These are phyloP conservation scores for Tychaedon coryphoeus DNA, from an alignment of 2,113 vertebrate genomes.

Conservation along the genomic window DNA sequence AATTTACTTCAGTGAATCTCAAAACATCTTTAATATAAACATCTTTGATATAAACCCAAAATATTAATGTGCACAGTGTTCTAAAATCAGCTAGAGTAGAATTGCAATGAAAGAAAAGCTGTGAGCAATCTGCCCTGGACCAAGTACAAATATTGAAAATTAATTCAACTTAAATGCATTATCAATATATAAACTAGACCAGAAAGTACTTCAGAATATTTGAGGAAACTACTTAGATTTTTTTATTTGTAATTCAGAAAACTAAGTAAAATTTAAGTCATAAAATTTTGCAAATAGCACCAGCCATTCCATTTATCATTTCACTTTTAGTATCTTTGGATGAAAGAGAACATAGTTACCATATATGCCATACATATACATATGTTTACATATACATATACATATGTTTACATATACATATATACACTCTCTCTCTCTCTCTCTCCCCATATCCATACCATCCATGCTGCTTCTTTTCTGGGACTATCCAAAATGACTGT, in stretches of 20 bases:
- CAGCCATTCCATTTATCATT: neutral
- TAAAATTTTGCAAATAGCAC: neutral
- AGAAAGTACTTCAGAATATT: neutral
- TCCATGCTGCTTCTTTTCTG: neutral
- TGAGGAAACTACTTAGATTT: neutral
- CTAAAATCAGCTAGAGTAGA: neutral
- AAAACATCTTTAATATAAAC: neutral
- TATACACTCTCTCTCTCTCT: too few relatives aligned
- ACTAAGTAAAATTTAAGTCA: neutral
- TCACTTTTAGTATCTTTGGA: neutral
- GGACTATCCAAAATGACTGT: neutral
- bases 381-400: too few relatives aligned
- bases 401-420: neutral
- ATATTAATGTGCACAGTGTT: neutral
- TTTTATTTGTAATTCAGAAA: neutral
- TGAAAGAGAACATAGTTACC: neutral
- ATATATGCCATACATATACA: neutral
- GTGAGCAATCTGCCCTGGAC: neutral
- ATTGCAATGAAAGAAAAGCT: neutral
- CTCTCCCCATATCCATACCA: neutral
- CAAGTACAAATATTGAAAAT: neutral
- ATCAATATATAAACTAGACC: neutral
- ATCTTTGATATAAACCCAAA: neutral
- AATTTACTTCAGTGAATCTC: neutral
- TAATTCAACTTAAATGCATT: neutral